Base-by-base conservation (phyloP, 2,113 vertebrate species). In the Gopherus evgoodei region DNA sequence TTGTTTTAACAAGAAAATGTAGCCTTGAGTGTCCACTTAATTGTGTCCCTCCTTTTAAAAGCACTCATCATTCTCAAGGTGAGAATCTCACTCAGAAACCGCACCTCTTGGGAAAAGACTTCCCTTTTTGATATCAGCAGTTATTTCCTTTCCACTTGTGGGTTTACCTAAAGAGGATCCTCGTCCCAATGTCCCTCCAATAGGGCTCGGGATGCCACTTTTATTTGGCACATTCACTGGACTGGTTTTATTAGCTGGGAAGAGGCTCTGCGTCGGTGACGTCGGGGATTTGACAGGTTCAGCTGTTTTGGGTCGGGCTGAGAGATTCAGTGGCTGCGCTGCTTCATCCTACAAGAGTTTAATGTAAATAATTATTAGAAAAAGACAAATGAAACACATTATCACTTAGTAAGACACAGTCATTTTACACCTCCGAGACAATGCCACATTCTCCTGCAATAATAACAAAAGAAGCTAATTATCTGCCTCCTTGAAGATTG, bases 251-350 rank as follows among this genome's bases (percentile, higher is more conserved):
- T 98, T 99, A 95, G 98, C 98, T 57, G 98, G 97, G 97, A 99
- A 99, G 96, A 99, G 98, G 98, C 98, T 99, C 97, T 99, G 99
- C 53, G 99, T 99, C 27, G 99, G 99, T 95, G 99, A 99, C 42
- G 99, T 98, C 1, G 99, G 99, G 92, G 99, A 99, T 98, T 99
- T 99, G 90, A 99, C 97, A 84, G 99, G 98, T 90, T 99, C 99
- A 19, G 98, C 98, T 83, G 99, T 99, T 98, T 99, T 99, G 96
- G 99, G 99, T 98, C 99, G 96, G 93, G 99, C 99, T 90, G 99
- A 99, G 94, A 99, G 98, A 98, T 99, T 99, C 98, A 99, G 98
- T 31, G 99, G 99, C 98, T 99, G 99, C 75, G 99, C 99, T 97
- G 99, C 99, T 98, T 99, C 99, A 98, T 99, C 99, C 99, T 99